Percentiles rank a stretch among this genome's conserved stretches.
Conservation (phyloP, 1,140 invertebrate genomes). For the Drosophila lowei region DNA sequence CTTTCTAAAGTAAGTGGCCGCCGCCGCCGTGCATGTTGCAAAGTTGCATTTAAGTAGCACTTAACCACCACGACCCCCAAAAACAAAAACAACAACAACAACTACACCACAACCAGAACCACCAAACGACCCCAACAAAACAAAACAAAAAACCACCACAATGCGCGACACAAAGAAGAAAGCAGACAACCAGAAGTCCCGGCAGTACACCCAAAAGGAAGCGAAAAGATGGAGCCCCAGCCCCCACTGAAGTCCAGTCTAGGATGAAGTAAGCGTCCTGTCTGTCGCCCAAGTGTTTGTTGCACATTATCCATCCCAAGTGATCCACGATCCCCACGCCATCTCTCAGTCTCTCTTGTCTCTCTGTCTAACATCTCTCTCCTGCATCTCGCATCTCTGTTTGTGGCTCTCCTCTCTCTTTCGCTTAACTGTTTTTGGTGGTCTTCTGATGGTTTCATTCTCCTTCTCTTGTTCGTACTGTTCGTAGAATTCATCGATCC, state of each 20-base stretch:
- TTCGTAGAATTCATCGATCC: too few relatives aligned
- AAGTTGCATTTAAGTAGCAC: constrained; percentile 59
- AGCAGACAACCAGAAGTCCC: too few relatives aligned
- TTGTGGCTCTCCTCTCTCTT: constrained; percentile 11
- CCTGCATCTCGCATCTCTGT: too few relatives aligned
- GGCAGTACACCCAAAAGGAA: not conserved
- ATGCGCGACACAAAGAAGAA: constrained; percentile 6
- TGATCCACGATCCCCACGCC: constrained; percentile 2
- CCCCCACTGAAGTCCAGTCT: too few relatives aligned
- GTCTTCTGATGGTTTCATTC: constrained; percentile 5
- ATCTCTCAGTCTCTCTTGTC: constrained; percentile 44
- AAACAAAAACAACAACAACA: constrained; percentile 18
- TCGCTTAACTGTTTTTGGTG: constrained; percentile 28
- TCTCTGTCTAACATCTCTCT: constrained; percentile 29
- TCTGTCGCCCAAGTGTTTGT: too few relatives aligned
- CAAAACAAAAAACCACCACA: constrained; percentile 18
- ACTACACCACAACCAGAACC: constrained; percentile 24
- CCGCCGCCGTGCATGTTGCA: constrained; percentile 48
- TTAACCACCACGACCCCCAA: constrained; percentile 36
- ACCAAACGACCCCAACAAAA: constrained; percentile 20
- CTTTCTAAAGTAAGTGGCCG: constrained; percentile 76
- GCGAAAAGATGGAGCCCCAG: not conserved
- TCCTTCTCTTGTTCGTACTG: too few relatives aligned
- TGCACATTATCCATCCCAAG: not conserved
- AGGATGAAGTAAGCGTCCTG: constrained; percentile 25